Percentiles rank a stretch among this genome's conserved stretches.
Evolutionary conservation across 1,140 invertebrate species (phyloP).

Genomic region (Ptiloglossa arizonensis): DNA sequence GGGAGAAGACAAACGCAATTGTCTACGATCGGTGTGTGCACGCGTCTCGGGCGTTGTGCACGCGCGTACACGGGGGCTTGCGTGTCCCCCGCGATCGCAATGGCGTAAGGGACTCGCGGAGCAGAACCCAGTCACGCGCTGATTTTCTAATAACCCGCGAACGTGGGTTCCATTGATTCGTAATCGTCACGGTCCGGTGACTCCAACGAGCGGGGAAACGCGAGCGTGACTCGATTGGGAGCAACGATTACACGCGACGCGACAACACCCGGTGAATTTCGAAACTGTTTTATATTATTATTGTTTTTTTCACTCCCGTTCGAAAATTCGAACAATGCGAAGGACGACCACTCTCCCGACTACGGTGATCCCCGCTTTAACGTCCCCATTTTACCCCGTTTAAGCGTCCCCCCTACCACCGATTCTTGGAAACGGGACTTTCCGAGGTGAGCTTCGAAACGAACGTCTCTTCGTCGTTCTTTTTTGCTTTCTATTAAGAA

Average conservation of each 20-base stretch:
- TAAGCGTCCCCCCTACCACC: no score
- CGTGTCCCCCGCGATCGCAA: conserved; percentile 22
- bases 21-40: conserved; percentile 5
- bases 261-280: conserved; percentile 8
- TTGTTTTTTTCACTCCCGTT: no score
- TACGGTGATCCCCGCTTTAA: no score
- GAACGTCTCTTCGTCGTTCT: neutral
- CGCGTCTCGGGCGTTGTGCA: neutral
- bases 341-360: neutral
- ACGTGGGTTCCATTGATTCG: conserved; percentile 40
- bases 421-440: no score
- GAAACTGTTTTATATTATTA: conserved; percentile 30
- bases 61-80: neutral
- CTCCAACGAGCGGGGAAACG: conserved; percentile 5
- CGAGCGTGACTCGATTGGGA: neutral
- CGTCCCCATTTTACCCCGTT: no score
- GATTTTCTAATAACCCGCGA: conserved; percentile 41
- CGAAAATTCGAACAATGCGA: conserved; percentile 30
- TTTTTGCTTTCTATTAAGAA: no score
- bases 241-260: neutral
- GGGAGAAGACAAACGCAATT: conserved; percentile 43
- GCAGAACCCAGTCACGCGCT: conserved; percentile 36
- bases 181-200: conserved; percentile 31
- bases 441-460: no score
- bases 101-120: conserved; percentile 30